Evolutionary conservation across 2,797 vertebrate genomes (phyloP).

Genomic region (Rhadinocentrus ornatus): DNA sequence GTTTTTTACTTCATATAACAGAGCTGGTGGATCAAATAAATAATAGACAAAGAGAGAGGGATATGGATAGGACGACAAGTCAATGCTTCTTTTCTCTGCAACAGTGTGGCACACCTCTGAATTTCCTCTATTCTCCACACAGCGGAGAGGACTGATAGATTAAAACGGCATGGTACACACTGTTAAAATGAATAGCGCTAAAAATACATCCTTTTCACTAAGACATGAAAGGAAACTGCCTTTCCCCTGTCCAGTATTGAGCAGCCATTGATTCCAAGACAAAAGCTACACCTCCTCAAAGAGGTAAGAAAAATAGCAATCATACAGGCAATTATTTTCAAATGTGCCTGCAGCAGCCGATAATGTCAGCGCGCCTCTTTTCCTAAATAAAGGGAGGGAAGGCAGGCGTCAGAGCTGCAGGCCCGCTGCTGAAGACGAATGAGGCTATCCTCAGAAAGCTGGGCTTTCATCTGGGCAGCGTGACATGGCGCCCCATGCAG

Average conservation of each 20-base stretch:
- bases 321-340: conserved; percentile 86
- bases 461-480: conserved; percentile 78
- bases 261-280: conserved; percentile 84
- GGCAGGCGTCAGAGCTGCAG: conserved; percentile 74
- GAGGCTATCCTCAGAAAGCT: conserved; percentile 74
- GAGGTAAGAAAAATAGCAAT: conserved; percentile 85
- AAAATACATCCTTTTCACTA: conserved; percentile 83
- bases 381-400: conserved; percentile 79
- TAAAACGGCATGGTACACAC: conserved; percentile 81
- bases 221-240: conserved; percentile 84
- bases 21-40: conserved; percentile 77
- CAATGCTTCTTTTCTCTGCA: conserved; percentile 77
- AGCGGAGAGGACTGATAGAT: conserved; percentile 76
- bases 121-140: conserved; percentile 73
- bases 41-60: conserved; percentile 78
- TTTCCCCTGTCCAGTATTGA: conserved; percentile 84
- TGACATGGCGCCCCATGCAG: conserved; percentile 75
- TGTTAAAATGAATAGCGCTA: conserved; percentile 81
- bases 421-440: conserved; percentile 77
- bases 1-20: conserved; percentile 77
- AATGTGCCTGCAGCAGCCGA: conserved; percentile 84
- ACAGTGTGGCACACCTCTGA: conserved; percentile 72
- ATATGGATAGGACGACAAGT: conserved; percentile 79
- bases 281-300: conserved; percentile 85
- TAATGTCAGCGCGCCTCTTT: conserved; percentile 82